Evolutionary conservation across 1,140 invertebrate genomes (phyloP).

Genomic region (Anastrepha ludens): DNA sequence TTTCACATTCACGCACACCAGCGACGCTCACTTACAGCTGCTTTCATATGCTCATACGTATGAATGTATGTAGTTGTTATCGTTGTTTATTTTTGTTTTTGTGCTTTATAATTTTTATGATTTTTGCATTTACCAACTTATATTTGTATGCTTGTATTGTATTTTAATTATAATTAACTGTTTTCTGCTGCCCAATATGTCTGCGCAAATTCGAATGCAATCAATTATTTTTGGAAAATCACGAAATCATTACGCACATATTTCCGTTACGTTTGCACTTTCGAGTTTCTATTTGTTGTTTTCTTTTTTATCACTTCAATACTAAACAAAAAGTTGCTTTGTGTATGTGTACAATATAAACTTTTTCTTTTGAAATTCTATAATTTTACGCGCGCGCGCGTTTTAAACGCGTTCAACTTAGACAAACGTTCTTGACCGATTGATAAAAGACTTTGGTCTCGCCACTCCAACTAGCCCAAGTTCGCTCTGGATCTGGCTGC

Average conservation of each 20-base stretch:
- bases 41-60: background rate
- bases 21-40: background rate
- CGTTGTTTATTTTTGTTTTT: background rate
- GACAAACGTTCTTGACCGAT: constrained; percentile 60
- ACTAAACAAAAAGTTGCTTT: constrained; percentile 8
- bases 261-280: background rate
- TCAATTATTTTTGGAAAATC: background rate
- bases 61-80: constrained; percentile 16
- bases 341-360: constrained; percentile 1
- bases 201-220: background rate
- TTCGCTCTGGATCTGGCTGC: background rate
- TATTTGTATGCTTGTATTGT: background rate
- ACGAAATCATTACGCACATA: background rate
- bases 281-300: background rate
- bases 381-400: background rate
- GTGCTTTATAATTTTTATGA: background rate
- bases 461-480: constrained; percentile 53
- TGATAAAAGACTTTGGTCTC: constrained; percentile 58
- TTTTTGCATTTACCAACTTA: background rate
- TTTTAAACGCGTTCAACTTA: constrained; percentile 54
- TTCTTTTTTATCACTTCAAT: background rate
- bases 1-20: background rate
- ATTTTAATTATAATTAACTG: constrained; percentile 20
- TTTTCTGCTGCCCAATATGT: constrained; percentile 10
- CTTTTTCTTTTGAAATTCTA: constrained; percentile 17